Percentiles rank a stretch among this genome's conserved stretches.
These are phyloP conservation scores for Ictalurus punctatus DNA, from an alignment of 2,113 vertebrate species.

Conservation along the genomic window DNA sequence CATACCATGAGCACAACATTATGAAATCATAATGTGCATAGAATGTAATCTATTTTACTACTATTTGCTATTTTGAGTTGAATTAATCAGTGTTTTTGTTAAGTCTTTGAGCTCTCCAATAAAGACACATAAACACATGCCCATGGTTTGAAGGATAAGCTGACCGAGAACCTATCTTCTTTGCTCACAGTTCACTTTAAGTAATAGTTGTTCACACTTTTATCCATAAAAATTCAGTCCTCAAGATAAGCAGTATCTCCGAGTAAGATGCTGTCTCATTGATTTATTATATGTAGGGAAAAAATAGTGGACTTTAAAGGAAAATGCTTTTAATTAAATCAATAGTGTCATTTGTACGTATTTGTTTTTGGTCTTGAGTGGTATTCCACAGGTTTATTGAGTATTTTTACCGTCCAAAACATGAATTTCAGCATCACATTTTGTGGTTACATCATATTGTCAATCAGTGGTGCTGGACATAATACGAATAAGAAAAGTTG, in stretches of 20 bases:
- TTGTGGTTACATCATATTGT: not conserved
- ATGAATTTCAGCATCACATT: not conserved
- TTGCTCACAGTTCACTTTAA: not conserved
- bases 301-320: not conserved
- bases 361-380: not conserved
- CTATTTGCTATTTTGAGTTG: no score
- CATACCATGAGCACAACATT: no score
- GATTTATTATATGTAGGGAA: not conserved
- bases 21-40: no score
- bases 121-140: no score
- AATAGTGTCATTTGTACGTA: not conserved
- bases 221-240: not conserved
- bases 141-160: not conserved
- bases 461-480: not conserved
- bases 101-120: no score
- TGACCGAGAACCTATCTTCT: not conserved
- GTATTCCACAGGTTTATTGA: not conserved
- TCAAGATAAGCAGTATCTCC: not conserved
- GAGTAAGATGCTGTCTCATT: not conserved
- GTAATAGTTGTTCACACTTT: not conserved
- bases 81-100: not conserved
- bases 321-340: not conserved
- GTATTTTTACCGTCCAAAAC: not conserved
- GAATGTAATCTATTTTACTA: no score
- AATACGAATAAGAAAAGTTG: not conserved